Percentiles rank a stretch among this genome's conserved stretches.
Evolutionary conservation across 2,797 vertebrate species (phyloP).

Genomic region (Galago senegalensis): DNA sequence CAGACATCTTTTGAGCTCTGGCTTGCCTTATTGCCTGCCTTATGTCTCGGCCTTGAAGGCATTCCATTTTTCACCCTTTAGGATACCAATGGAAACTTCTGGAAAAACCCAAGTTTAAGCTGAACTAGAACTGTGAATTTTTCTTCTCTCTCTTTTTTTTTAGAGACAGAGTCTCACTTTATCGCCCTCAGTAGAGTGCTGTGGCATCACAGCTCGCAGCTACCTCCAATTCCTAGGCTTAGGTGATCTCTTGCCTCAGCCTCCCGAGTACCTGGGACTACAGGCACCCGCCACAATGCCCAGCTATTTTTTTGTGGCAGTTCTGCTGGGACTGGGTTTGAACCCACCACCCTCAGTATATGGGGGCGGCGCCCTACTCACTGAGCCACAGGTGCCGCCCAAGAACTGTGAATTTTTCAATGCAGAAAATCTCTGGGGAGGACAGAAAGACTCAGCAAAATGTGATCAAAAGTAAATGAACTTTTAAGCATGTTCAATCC

Average conservation of each 20-base stretch:
- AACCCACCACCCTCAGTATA: no score
- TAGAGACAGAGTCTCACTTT: no score
- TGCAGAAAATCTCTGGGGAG: neutral
- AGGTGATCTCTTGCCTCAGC: no score
- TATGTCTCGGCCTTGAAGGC: neutral
- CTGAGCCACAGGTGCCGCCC: no score
- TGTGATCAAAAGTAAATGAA: constrained; percentile 9
- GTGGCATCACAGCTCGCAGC: no score
- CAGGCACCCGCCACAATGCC: no score
- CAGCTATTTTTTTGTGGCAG: no score
- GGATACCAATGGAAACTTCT: neutral
- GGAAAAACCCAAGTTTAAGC: constrained; percentile 27
- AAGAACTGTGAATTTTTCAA: neutral
- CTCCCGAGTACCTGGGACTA: no score
- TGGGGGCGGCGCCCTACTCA: no score
- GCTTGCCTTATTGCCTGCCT: neutral
- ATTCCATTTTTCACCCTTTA: constrained; percentile 14
- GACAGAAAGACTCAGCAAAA: neutral
- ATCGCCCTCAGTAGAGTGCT: no score
- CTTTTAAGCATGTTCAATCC: neutral
- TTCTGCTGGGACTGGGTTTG: no score
- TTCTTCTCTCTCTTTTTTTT: neutral
- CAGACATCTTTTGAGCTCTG: neutral
- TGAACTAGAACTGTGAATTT: neutral
- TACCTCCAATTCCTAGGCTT: no score